These are phyloP conservation scores for Hyles lineata DNA, from an alignment of 2,888 invertebrate species.

Conservation along the genomic window DNA sequence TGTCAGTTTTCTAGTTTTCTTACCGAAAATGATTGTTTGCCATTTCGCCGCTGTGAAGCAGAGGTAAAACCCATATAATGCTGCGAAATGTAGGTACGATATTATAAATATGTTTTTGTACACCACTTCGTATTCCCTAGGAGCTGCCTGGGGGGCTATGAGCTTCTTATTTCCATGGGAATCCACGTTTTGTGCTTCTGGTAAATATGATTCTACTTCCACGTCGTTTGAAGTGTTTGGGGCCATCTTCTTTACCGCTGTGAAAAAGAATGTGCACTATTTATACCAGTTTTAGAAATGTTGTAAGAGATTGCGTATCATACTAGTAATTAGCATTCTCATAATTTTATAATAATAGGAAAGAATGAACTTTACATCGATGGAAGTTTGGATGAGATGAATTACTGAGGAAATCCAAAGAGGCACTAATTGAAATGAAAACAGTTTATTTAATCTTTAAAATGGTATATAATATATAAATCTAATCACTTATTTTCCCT, in stretches of 20 bases:
- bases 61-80: slow-evolving; percentile 49
- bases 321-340: too few species aligned
- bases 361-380: too few species aligned
- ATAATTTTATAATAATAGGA: slow-evolving; percentile 18
- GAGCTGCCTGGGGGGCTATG: slow-evolving; percentile 37
- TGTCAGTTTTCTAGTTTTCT: slow-evolving; percentile 23
- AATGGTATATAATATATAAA: too few species aligned
- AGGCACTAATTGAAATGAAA: too few species aligned
- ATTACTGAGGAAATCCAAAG: too few species aligned
- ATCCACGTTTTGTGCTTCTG: not conserved
- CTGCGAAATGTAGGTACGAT: slow-evolving; percentile 41
- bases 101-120: slow-evolving; percentile 44
- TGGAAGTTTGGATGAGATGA: too few species aligned
- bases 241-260: not conserved
- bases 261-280: not conserved
- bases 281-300: not conserved
- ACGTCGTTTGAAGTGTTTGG: not conserved
- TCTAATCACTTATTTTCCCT: too few species aligned
- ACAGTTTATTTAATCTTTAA: too few species aligned
- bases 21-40: slow-evolving; percentile 42
- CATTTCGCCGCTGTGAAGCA: slow-evolving; percentile 44
- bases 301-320: not conserved
- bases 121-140: slow-evolving; percentile 44
- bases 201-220: not conserved
- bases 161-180: slow-evolving; percentile 28